Base-by-base conservation (phyloP, 2,888 invertebrate genomes). In the Sminthurides aquaticus region DNA sequence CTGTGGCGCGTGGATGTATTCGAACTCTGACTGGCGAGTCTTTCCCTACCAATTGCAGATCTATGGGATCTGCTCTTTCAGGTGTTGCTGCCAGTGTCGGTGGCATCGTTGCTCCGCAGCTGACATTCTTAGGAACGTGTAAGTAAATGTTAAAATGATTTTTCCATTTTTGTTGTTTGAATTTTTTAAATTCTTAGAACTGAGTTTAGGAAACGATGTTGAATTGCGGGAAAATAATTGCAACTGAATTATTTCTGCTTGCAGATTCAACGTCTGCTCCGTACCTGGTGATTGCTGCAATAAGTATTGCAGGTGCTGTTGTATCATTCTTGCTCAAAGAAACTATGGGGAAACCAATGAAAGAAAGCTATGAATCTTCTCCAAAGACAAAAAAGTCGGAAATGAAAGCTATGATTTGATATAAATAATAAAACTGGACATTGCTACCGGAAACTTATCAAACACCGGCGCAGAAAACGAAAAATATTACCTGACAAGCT, bases 291-390 rank as follows among this genome's bases (percentile, higher is more conserved):
- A 71, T 72, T 66, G 69, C 71, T 2, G 27, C 57, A 3, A 62
- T 72, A 5, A 62, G 67, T 18, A 63, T 71, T 8, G 24, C 49
- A 1, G 72, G 71, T 15, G 67, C 70, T 8, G 48, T 71, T 1
- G 62, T 72, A 1, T 67, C 69, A 5, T 69, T 71, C 26, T 63
- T 69, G 55, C 65, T 72, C 62, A 68, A 59, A 5, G 72, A 72
- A 61, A 72, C 72, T 1, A 61, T 29, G n/a, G 71, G 67, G 0
- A 65, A 65, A 29, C 72, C 72, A 3, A 56, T 72, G 49, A 59
- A 62, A 25, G 62, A 62, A 27, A 34, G 22, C 8, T 8, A 52
- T 18, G 52, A 18, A n/a, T n/a, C n/a, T n/a, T n/a, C n/a, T n/a
- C n/a, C n/a, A n/a, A n/a, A n/a, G n/a, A n/a, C n/a, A n/a, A n/a